These are phyloP conservation scores for Diploptera punctata DNA, from an alignment of 2,888 invertebrate genomes.

Conservation along the genomic window DNA sequence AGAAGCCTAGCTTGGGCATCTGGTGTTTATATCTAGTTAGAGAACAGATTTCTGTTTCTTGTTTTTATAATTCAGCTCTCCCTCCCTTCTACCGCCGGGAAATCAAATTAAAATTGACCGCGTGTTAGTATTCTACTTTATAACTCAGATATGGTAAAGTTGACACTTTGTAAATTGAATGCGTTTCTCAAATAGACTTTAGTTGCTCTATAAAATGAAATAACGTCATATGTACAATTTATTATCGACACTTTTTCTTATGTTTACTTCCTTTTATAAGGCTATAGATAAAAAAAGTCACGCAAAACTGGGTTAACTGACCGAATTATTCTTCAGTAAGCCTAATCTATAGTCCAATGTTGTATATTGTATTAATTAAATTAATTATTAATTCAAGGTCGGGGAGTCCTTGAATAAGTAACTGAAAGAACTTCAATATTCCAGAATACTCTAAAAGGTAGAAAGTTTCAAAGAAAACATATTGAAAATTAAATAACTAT, in stretches of 20 bases:
- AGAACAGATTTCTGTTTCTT: neutral
- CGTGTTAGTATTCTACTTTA: conserved; percentile 3
- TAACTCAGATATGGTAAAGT: neutral
- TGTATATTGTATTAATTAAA: too few relatives aligned
- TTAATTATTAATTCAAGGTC: too few relatives aligned
- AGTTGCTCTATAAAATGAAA: neutral
- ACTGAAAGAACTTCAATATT: too few relatives aligned
- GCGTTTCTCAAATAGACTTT: neutral
- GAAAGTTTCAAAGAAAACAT: too few relatives aligned
- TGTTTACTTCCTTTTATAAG: too few relatives aligned
- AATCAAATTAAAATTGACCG: conserved; percentile 13
- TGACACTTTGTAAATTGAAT: conserved; percentile 25
- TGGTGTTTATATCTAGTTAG: conserved; percentile 6
- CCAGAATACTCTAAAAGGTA: too few relatives aligned
- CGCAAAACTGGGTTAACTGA: too few relatives aligned
- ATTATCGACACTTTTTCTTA: neutral
- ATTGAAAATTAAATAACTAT: too few relatives aligned
- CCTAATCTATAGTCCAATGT: too few relatives aligned
- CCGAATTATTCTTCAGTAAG: too few relatives aligned
- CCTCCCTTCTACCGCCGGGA: conserved; percentile 10
- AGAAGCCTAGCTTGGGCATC: conserved; percentile 11
- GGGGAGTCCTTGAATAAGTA: too few relatives aligned
- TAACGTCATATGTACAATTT: neutral
- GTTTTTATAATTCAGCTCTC: neutral
- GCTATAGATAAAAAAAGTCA: too few relatives aligned